Conservation (phyloP, 2,113 vertebrate genomes). For the Kryptolebias marmoratus region DNA sequence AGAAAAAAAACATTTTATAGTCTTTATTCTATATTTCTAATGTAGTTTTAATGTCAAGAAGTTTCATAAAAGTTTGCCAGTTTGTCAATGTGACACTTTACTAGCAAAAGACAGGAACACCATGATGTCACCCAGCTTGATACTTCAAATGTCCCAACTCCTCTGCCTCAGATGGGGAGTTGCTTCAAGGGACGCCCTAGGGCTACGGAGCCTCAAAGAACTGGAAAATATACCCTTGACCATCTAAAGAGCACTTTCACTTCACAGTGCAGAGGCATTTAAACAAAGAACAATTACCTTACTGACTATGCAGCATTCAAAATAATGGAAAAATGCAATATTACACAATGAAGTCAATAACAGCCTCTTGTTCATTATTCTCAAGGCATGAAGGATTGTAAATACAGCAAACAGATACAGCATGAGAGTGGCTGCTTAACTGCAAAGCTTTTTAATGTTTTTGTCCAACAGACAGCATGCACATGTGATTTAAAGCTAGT, state of each 20-base stretch:
- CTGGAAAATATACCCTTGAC: slow-evolving; percentile 57
- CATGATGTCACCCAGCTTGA: slow-evolving; percentile 56
- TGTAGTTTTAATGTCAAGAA: slow-evolving; percentile 27
- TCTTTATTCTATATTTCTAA: not conserved
- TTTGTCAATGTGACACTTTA: slow-evolving; percentile 45
- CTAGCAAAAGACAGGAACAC: slow-evolving; percentile 49
- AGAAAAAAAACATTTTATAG: too few species aligned
- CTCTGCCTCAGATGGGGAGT: slow-evolving; percentile 54
- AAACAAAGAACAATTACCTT: slow-evolving; percentile 59
- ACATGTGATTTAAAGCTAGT: too few species aligned
- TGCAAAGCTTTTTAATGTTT: too few species aligned
- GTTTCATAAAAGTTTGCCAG: slow-evolving; percentile 52
- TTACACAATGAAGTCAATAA: not conserved
- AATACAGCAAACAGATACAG: too few species aligned
- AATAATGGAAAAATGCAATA: slow-evolving; percentile 29
- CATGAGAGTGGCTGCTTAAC: too few species aligned
- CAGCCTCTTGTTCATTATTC: too few species aligned
- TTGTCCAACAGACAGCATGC: too few species aligned
- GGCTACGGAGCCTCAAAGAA: slow-evolving; percentile 66
- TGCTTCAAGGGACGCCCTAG: slow-evolving; percentile 68
- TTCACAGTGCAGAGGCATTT: slow-evolving; percentile 63
- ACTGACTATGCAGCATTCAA: slow-evolving; percentile 31
- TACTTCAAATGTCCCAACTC: slow-evolving; percentile 57
- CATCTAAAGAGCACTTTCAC: slow-evolving; percentile 48
- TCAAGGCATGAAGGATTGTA: too few species aligned